These are phyloP conservation scores for Amiota mariae DNA, from an alignment of 2,888 invertebrate genomes.

Conservation along the genomic window DNA sequence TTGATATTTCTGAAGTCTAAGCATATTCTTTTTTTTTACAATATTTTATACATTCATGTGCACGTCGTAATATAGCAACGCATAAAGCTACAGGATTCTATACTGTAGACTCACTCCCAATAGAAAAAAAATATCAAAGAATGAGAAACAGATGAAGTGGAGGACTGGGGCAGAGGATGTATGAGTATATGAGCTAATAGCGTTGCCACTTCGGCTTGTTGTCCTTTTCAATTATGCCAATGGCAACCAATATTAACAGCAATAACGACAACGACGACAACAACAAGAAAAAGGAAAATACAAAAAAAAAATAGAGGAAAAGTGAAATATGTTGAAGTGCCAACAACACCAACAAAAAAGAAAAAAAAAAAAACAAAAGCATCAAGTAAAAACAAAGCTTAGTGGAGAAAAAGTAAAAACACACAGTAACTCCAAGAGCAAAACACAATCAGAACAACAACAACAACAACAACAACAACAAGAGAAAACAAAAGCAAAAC, in stretches of 20 bases:
- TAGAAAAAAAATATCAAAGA: not conserved
- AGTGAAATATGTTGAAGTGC: not conserved
- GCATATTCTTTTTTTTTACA: not conserved
- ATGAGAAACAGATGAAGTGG: not conserved
- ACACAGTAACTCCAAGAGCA: not conserved
- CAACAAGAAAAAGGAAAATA: not conserved
- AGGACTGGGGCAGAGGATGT: not conserved
- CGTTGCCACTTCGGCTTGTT: constrained; percentile 61
- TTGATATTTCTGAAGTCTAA: not conserved
- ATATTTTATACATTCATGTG: not conserved
- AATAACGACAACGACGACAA: not conserved
- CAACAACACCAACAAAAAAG: not conserved
- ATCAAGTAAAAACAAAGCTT: not conserved
- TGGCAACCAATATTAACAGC: constrained; percentile 11
- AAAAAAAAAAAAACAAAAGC: not conserved
- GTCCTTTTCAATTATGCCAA: constrained; percentile 65
- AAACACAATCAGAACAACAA: not conserved
- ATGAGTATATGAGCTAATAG: constrained; percentile 56
- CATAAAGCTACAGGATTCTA: not conserved
- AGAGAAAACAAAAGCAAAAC: not conserved
- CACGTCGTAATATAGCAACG: not conserved
- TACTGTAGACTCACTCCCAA: not conserved
- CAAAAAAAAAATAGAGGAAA: not conserved
- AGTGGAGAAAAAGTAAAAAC: not conserved
- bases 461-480: not conserved